phyloP scores from a whole-genome alignment of 2,888 invertebrate species.

The Tachina grossa region DNA sequence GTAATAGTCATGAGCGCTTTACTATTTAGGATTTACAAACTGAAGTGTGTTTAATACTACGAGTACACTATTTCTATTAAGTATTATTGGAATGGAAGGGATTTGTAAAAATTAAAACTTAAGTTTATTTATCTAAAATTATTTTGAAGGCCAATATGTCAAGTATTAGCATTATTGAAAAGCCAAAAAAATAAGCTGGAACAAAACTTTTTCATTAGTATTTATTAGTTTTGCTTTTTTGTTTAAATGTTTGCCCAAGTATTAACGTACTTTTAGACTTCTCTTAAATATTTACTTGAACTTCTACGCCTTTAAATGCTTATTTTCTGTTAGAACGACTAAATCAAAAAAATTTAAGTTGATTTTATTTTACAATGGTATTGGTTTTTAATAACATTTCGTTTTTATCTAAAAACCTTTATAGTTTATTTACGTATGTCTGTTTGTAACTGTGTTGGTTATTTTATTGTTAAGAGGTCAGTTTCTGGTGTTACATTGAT shows the following conservation, averaged over 20 bases:
- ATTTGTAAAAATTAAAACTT: neutral
- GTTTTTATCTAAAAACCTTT: neutral
- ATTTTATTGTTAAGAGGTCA: conserved; percentile 65
- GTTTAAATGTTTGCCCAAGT: too few relatives aligned
- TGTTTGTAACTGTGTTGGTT: conserved; percentile 6
- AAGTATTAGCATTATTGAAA: too few relatives aligned
- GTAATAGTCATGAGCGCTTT: conserved; percentile 19
- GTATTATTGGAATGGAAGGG: too few relatives aligned
- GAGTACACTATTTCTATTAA: too few relatives aligned
- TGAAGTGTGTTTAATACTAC: neutral
- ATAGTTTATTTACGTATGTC: neutral
- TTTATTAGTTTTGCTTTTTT: too few relatives aligned
- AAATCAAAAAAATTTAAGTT: conserved; percentile 29
- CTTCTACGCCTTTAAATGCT: conserved; percentile 30
- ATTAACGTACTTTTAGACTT: too few relatives aligned
- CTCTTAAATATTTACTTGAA: neutral
- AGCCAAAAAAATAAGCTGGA: too few relatives aligned
- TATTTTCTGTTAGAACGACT: neutral
- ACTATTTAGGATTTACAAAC: neutral
- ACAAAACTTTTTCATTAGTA: too few relatives aligned
- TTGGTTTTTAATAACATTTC: conserved; percentile 7
- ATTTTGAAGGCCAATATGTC: too few relatives aligned
- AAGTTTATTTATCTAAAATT: neutral
- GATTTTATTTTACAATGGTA: conserved; percentile 31
- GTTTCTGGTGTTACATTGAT: conserved; percentile 67